Evolutionary conservation across 2,113 vertebrate species (phyloP).

Genomic region (Ciconia stormi): DNA sequence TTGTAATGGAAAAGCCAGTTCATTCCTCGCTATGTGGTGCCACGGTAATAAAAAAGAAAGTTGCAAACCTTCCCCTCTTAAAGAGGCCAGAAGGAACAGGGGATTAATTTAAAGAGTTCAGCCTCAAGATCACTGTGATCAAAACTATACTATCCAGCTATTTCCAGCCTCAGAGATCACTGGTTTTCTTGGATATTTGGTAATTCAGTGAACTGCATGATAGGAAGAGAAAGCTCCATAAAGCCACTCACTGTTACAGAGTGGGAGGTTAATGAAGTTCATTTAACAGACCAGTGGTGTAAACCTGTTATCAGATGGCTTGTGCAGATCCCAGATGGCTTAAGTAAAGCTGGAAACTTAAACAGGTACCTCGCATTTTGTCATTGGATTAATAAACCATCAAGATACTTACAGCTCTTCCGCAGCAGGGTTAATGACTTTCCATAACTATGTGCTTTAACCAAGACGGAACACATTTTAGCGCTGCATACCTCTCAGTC

Average conservation of each 20-base stretch:
- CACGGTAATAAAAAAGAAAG: neutral
- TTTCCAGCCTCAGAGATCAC: neutral
- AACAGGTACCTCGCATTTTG: conserved; percentile 1
- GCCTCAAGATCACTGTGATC: neutral
- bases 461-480: neutral
- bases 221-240: neutral
- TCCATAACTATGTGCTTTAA: neutral
- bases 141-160: neutral
- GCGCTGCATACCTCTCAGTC: neutral
- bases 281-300: conserved; percentile 62
- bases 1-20: conserved; percentile 44
- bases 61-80: neutral
- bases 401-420: neutral
- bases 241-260: neutral
- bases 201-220: neutral
- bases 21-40: neutral
- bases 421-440: neutral
- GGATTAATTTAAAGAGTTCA: conserved; percentile 3
- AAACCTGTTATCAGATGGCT: conserved; percentile 39
- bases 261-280: conserved; percentile 52
- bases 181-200: neutral
- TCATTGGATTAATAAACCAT: neutral
- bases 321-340: conserved; percentile 34
- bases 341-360: neutral
- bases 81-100: neutral